These are phyloP conservation scores for Disparrhopalites patrizii DNA, from an alignment of 2,888 invertebrate genomes.

Conservation along the genomic window DNA sequence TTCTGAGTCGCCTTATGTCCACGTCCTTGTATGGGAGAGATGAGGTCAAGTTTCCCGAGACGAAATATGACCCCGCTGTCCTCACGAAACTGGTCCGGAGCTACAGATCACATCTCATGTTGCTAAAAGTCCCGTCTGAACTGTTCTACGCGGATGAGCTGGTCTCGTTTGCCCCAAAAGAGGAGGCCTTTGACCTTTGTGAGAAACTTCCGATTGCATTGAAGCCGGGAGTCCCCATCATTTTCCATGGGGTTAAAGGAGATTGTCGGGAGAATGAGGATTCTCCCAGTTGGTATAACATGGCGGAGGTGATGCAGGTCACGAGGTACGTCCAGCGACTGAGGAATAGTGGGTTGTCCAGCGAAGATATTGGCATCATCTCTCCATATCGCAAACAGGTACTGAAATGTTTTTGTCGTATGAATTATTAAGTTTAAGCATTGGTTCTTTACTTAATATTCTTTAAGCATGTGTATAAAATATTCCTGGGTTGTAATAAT, in stretches of 20 bases:
- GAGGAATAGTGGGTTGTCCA: slow-evolving; percentile 59
- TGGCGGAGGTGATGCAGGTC: slow-evolving; percentile 69
- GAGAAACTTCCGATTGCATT: slow-evolving; percentile 39
- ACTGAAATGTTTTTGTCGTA: too few species aligned
- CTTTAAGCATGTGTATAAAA: too few species aligned
- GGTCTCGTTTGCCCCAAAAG: slow-evolving; percentile 59
- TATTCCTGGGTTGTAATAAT: too few species aligned
- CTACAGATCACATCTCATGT: slow-evolving; percentile 69
- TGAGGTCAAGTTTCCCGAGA: slow-evolving; percentile 55
- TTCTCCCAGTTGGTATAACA: slow-evolving; percentile 86
- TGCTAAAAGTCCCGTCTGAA: slow-evolving; percentile 70
- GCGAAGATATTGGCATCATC: slow-evolving; percentile 79
- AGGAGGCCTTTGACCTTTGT: slow-evolving; percentile 49
- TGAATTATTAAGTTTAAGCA: too few species aligned
- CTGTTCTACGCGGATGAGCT: slow-evolving; percentile 82
- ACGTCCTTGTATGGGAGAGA: slow-evolving; percentile 62
- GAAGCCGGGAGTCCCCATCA: slow-evolving; percentile 48
- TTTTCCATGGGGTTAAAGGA: slow-evolving; percentile 52
- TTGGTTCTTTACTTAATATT: too few species aligned
- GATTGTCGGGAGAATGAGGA: slow-evolving; percentile 61
- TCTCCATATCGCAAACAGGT: slow-evolving; percentile 92
- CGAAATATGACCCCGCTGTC: slow-evolving; percentile 71
- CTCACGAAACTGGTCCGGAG: slow-evolving; percentile 73
- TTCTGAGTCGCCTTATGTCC: slow-evolving; percentile 61
- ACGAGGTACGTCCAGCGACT: slow-evolving; percentile 63